Conservation (phyloP, 1,140 invertebrate species). For the Drosophila eugracilis region DNA sequence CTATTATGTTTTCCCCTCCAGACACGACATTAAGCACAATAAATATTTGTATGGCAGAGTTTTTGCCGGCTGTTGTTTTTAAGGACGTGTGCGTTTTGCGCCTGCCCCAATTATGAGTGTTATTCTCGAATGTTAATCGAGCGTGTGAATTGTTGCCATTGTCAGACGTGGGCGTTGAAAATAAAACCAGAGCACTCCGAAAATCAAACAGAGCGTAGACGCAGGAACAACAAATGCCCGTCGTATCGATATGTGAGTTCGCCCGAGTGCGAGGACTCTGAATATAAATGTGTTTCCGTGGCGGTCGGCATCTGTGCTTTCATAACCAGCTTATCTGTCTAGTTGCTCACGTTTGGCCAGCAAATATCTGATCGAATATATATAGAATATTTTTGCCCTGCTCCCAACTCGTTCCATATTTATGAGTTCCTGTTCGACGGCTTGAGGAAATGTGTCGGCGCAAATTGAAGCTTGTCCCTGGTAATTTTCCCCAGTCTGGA, state of each 20-base stretch:
- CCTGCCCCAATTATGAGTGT: slow-evolving; percentile 41
- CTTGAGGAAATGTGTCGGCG: slow-evolving; percentile 23
- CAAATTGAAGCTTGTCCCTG: slow-evolving; percentile 18
- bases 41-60: slow-evolving; percentile 25
- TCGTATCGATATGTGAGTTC: slow-evolving; percentile 24
- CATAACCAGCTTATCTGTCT: slow-evolving; percentile 44
- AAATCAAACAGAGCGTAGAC: slow-evolving; percentile 8
- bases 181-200: not conserved
- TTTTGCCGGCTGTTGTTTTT: slow-evolving; percentile 13
- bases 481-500: slow-evolving; percentile 16
- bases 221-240: slow-evolving; percentile 3
- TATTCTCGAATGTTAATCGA: slow-evolving; percentile 67
- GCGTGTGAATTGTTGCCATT: slow-evolving; percentile 60
- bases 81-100: slow-evolving; percentile 9
- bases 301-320: slow-evolving; percentile 27
- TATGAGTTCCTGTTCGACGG: slow-evolving; percentile 10
- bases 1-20: not conserved
- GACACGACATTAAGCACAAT: slow-evolving; percentile 1
- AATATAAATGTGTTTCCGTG: slow-evolving; percentile 28
- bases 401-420: slow-evolving; percentile 12
- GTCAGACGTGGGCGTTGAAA: slow-evolving; percentile 14
- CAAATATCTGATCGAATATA: slow-evolving; percentile 18
- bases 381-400: not conserved
- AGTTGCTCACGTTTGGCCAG: slow-evolving; percentile 37
- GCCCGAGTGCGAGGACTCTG: slow-evolving; percentile 21